A percentile compares a stretch with the other conserved stretches of the same genome.
phyloP scores from a whole-genome alignment of 2,797 vertebrate genomes.

The Mormyrops attenuatus region DNA sequence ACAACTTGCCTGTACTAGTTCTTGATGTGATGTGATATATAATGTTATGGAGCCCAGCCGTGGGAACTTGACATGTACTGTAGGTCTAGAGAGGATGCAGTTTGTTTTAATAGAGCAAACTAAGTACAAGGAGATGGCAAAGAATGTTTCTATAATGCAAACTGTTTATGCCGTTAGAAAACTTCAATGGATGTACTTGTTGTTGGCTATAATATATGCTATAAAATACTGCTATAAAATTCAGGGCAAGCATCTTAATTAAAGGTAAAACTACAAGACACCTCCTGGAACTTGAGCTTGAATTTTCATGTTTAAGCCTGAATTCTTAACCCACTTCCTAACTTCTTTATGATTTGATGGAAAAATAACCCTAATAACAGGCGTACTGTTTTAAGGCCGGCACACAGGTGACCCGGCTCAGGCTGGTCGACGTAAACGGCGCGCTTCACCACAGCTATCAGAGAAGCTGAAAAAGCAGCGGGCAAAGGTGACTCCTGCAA shows the following conservation, averaged over 20 bases:
- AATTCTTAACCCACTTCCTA: neutral
- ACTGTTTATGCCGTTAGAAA: neutral
- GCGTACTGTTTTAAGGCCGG: neutral
- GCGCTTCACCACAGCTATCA: neutral
- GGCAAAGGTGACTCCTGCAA: neutral
- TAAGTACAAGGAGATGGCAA: neutral
- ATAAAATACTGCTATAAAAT: neutral
- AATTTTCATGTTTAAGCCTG: neutral
- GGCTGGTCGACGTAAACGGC: neutral
- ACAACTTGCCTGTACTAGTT: neutral
- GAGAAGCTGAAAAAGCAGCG: neutral
- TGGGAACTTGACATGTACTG: neutral
- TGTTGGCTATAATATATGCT: neutral
- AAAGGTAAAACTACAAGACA: neutral
- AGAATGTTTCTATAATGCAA: neutral
- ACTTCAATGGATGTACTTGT: neutral
- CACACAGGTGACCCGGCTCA: neutral
- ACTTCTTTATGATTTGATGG: neutral
- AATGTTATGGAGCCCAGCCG: neutral
- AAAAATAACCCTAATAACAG: neutral
- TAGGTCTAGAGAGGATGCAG: neutral
- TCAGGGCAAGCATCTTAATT: neutral
- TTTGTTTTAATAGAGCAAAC: neutral
- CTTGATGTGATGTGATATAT: neutral
- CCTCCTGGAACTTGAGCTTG: neutral